These are phyloP conservation scores for Anarsia innoxiella DNA, from an alignment of 2,888 invertebrate genomes.

Conservation along the genomic window DNA sequence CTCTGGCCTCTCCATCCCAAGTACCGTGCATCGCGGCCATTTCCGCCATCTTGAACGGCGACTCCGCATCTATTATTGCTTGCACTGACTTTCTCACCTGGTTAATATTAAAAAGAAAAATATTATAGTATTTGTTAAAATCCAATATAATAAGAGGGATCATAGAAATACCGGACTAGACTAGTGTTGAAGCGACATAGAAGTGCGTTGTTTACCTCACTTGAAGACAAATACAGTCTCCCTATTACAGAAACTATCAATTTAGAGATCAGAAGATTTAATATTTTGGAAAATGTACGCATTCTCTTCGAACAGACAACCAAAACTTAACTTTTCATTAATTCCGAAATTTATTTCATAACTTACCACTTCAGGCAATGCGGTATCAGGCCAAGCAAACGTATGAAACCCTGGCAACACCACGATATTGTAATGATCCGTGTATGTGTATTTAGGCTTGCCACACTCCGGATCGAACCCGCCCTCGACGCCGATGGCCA, in stretches of 20 bases:
- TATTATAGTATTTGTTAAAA: no score
- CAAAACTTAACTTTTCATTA: no score
- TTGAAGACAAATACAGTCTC: no score
- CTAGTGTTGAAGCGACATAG: not conserved
- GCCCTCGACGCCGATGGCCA: constrained; percentile 97
- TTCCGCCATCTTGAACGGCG: constrained; percentile 90
- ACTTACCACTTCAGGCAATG: constrained; percentile 84
- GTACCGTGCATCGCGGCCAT: constrained; percentile 89
- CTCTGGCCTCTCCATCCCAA: constrained; percentile 95
- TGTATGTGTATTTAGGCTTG: constrained; percentile 84
- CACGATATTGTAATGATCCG: constrained; percentile 84
- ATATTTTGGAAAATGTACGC: no score
- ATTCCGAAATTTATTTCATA: no score
- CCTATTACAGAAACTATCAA: no score
- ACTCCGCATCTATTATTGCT: constrained; percentile 86
- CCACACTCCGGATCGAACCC: constrained; percentile 89
- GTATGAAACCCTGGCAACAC: constrained; percentile 84
- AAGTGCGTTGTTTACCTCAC: not conserved
- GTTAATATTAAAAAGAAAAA: not conserved
- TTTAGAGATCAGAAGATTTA: no score
- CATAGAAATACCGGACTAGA: not conserved
- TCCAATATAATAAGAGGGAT: no score
- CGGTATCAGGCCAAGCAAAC: constrained; percentile 82
- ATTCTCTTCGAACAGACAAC: no score
- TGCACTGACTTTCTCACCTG: constrained; percentile 80